phyloP scores from a whole-genome alignment of 2,888 invertebrate genomes.

The Sipha maydis region DNA sequence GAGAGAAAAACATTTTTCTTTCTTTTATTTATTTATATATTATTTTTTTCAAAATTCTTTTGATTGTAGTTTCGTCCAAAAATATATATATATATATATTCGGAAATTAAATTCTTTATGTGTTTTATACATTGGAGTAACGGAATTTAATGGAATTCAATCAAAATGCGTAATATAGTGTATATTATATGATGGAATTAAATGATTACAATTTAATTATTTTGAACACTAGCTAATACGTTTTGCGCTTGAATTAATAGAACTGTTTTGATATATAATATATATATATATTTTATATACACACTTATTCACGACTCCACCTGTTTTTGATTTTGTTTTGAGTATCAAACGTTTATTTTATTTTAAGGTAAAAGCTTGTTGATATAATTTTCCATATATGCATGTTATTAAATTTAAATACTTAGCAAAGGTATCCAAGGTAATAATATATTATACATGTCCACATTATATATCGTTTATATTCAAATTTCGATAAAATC shows the following conservation, averaged over 20 bases:
- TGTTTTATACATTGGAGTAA: not conserved
- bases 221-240: not conserved
- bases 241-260: not conserved
- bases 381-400: not conserved
- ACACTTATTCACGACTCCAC: not conserved
- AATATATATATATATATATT: not conserved
- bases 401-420: not conserved
- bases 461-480: too few relatives aligned
- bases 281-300: not conserved
- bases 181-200: not conserved
- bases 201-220: constrained; percentile 17
- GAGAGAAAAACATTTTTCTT: not conserved
- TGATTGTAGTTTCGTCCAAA: not conserved
- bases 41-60: too few relatives aligned
- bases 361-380: not conserved
- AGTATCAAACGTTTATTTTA: not conserved
- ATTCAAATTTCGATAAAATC: too few relatives aligned
- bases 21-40: too few relatives aligned
- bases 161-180: not conserved
- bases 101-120: not conserved
- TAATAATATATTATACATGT: not conserved
- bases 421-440: not conserved
- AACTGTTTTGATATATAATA: not conserved
- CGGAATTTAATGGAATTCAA: constrained; percentile 8
- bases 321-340: not conserved